Evolutionary conservation across 2,113 vertebrate species (phyloP).

Genomic region (Paramisgurnus dabryanus): DNA sequence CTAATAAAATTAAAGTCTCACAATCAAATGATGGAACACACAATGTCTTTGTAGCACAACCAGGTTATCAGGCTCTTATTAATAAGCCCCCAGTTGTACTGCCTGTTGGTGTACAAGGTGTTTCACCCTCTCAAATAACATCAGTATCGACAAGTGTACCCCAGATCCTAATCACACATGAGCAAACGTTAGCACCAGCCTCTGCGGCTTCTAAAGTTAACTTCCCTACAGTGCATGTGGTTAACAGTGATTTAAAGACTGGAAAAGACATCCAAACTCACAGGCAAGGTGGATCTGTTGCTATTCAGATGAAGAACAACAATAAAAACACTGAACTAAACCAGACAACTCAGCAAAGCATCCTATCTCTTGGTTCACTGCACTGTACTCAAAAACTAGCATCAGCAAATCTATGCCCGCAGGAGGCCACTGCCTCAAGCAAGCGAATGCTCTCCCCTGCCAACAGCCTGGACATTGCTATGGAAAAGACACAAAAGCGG

Average conservation of each 20-base stretch:
- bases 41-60: slow-evolving; percentile 70
- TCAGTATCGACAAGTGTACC: slow-evolving; percentile 79
- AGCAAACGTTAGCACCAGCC: slow-evolving; percentile 76
- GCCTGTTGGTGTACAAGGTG: slow-evolving; percentile 73
- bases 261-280: slow-evolving; percentile 74
- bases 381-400: slow-evolving; percentile 81
- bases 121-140: slow-evolving; percentile 74
- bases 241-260: slow-evolving; percentile 68
- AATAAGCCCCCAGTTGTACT: slow-evolving; percentile 73
- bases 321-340: slow-evolving; percentile 60
- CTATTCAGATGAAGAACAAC: slow-evolving; percentile 59
- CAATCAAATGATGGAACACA: slow-evolving; percentile 72
- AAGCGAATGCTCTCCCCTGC: slow-evolving; percentile 98
- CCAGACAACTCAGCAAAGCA: slow-evolving; percentile 62
- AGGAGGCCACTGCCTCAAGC: slow-evolving; percentile 90
- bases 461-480: slow-evolving; percentile 97
- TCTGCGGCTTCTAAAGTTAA: slow-evolving; percentile 71
- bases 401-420: slow-evolving; percentile 85
- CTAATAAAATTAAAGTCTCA: slow-evolving; percentile 65
- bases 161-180: slow-evolving; percentile 92
- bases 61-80: slow-evolving; percentile 66
- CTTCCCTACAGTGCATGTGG: slow-evolving; percentile 59
- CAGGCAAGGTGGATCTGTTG: slow-evolving; percentile 65
- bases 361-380: slow-evolving; percentile 68
- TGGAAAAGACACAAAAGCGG: slow-evolving; percentile 98